A percentile compares a stretch with the other conserved stretches of the same genome.
phyloP scores from a whole-genome alignment of 2,888 invertebrate genomes.

The Leucophenga montana region DNA sequence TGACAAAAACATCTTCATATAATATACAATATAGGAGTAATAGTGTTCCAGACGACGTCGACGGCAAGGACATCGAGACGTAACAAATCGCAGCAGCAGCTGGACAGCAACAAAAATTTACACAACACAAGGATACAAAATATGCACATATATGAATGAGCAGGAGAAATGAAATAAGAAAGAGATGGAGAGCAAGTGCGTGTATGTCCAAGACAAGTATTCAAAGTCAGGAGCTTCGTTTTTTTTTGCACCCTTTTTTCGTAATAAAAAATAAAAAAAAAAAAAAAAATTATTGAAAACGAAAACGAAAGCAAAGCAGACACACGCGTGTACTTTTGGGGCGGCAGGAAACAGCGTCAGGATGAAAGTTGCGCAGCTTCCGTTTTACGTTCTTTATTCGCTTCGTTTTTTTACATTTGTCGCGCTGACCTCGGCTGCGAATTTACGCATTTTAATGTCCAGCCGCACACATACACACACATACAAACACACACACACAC shows the following conservation, averaged over 20 bases:
- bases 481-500: neutral
- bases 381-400: too few relatives aligned
- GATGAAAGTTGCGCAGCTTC: too few relatives aligned
- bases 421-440: neutral
- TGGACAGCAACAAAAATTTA: neutral
- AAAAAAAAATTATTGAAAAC: too few relatives aligned
- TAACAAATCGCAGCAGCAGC: neutral
- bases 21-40: neutral
- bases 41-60: neutral
- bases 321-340: too few relatives aligned
- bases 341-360: too few relatives aligned
- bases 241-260: neutral
- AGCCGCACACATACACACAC: neutral
- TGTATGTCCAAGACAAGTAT: neutral
- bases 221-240: neutral
- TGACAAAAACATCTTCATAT: constrained; percentile 12
- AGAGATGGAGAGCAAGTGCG: neutral
- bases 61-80: too few relatives aligned
- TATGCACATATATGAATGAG: too few relatives aligned
- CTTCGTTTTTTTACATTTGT: too few relatives aligned
- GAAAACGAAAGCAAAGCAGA: too few relatives aligned
- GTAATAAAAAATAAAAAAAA: too few relatives aligned
- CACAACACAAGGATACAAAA: neutral
- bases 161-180: neutral
- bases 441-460: constrained; percentile 22